A percentile compares a stretch with the other conserved stretches of the same genome.
These are phyloP conservation scores for Dinomys branickii DNA, from an alignment of 2,113 vertebrate species.

Conservation along the genomic window DNA sequence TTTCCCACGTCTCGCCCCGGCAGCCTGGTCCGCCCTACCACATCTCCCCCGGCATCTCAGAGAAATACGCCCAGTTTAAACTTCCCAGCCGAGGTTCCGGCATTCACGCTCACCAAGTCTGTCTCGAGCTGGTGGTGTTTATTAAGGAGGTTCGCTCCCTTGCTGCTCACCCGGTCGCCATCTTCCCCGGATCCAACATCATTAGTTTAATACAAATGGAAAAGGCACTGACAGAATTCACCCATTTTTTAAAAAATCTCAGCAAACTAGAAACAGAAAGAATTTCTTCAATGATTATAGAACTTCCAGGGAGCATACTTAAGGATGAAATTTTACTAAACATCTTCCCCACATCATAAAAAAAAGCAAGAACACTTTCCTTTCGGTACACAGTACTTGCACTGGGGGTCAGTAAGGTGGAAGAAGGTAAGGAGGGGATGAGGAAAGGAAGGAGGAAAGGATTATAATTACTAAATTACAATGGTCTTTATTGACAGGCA, in stretches of 20 bases:
- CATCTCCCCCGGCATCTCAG: too few relatives aligned
- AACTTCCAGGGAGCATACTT: not conserved
- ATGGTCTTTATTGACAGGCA: not conserved
- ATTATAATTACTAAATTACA: not conserved
- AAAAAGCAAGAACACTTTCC: not conserved
- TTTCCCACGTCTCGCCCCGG: too few relatives aligned
- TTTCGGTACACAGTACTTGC: not conserved
- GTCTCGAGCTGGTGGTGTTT: too few relatives aligned
- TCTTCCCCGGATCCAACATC: too few relatives aligned
- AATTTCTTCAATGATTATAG: not conserved
- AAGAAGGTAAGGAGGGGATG: not conserved
- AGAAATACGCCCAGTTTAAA: too few relatives aligned
- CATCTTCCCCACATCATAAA: not conserved
- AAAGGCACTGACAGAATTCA: not conserved
- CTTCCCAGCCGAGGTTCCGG: too few relatives aligned
- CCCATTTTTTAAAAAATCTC: not conserved
- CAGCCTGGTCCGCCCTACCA: too few relatives aligned
- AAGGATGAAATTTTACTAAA: not conserved
- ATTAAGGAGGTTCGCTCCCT: too few relatives aligned
- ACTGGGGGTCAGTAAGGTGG: not conserved
- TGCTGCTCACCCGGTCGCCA: too few relatives aligned
- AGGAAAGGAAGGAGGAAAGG: not conserved
- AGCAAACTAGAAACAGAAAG: not conserved
- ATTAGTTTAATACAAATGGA: not conserved
- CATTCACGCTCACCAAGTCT: too few relatives aligned